Evolutionary conservation across 2,797 vertebrate genomes (phyloP).

Genomic region (Lagodon rhomboides): DNA sequence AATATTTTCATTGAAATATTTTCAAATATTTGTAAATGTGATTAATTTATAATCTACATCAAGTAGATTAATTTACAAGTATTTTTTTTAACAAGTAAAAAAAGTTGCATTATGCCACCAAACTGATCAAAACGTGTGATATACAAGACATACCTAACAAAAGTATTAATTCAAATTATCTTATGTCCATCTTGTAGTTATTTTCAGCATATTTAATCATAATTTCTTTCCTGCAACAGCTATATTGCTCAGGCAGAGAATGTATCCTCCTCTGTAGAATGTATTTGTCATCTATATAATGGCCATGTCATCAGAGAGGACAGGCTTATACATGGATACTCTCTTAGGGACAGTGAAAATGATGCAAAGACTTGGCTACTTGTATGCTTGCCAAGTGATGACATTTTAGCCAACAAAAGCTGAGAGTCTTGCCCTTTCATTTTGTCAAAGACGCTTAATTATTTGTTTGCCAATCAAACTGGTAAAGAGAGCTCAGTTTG

Average conservation of each 20-base stretch:
- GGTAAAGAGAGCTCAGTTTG: constrained; percentile 62
- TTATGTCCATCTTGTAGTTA: neutral
- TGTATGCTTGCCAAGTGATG: constrained; percentile 76
- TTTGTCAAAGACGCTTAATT: constrained; percentile 72
- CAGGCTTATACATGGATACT: constrained; percentile 69
- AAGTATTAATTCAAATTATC: neutral
- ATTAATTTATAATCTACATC: no score
- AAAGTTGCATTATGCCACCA: neutral
- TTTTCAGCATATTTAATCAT: neutral
- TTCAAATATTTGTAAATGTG: no score
- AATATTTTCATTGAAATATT: no score
- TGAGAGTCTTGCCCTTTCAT: constrained; percentile 72
- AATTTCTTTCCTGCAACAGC: neutral
- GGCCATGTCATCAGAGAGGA: constrained; percentile 60
- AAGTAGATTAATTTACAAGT: no score
- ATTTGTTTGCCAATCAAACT: constrained; percentile 76
- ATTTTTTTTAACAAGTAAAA: no score
- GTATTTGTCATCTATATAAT: constrained; percentile 68
- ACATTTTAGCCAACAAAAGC: constrained; percentile 81
- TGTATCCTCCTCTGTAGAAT: constrained; percentile 35
- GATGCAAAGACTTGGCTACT: constrained; percentile 71
- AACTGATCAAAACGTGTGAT: neutral
- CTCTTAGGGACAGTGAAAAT: constrained; percentile 69
- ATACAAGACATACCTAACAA: neutral
- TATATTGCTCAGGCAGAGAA: constrained; percentile 33